Evolutionary conservation across 2,888 invertebrate genomes (phyloP), one percentile per base, ranked within the genome.

Genomic region (Platyscelio sp.): DNA sequence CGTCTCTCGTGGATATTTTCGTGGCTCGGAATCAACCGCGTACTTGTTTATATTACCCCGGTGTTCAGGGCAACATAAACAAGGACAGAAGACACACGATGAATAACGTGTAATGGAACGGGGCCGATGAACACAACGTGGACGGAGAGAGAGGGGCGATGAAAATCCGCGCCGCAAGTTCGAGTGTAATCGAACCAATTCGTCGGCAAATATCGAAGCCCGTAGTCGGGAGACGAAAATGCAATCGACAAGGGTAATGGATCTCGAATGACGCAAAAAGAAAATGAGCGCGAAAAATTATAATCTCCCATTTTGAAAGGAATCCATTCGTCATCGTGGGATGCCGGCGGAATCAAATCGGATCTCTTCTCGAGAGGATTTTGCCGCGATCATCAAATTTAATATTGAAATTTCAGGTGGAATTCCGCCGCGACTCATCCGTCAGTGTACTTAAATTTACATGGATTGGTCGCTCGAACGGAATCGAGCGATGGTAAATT

Each of bases 241-340:
- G 77, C 70, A 78, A 78, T 70, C 68, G 77, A 51, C 70, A 58
- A 51, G 49, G 70, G 77, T 70, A 70, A 78, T 78, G 77, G 77
- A 78, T 70, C 61, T 77, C 29, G 51, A 68, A 68, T 51, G 60
- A 60, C 51, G 68, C 49, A 54, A 78, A 51, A 74, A 74, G 72
- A 63, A 74, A 63, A 74, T 18, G 56, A 51, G 29, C 29, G 58
- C 24, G 67, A 43, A 24, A 58, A 77, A 58, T 58, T 58, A 68
- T 77, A 77, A 77, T 77, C 60, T 49, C 38, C 29, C 20, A 65
- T 77, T 77, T 77, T 77, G 49, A 68, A 77, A 77, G 76, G 49
- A 77, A 77, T 77, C 49, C 51, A 68, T 77, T 40, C 49, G 60
- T 63, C 63, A 61, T 74, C 49, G 26, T 65, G 24, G 43, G 46